Evolutionary conservation across 2,797 vertebrate species (phyloP).

Genomic region (Enoplosus armatus): DNA sequence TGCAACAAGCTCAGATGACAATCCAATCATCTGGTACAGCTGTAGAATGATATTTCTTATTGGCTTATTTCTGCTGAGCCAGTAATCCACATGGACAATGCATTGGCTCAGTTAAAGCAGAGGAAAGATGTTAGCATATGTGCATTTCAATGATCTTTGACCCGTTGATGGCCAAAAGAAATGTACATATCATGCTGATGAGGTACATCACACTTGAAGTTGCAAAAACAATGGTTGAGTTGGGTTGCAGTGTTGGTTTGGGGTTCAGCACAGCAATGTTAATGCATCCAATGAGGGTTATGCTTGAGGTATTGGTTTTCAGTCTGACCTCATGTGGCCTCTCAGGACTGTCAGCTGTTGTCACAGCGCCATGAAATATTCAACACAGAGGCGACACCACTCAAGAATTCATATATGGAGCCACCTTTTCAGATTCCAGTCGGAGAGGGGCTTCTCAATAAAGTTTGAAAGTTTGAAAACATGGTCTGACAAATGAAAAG

Average conservation of each 20-base stretch:
- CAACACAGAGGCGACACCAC: constrained; percentile 23
- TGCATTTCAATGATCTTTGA: neutral
- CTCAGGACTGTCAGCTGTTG: constrained; percentile 23
- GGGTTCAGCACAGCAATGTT: neutral
- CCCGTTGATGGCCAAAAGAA: neutral
- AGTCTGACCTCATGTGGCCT: constrained; percentile 21
- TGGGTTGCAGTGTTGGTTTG: neutral
- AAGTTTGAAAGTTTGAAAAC: neutral
- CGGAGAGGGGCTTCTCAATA: neutral
- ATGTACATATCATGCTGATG: no score
- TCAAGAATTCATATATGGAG: constrained; percentile 25
- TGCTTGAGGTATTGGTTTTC: constrained; percentile 23
- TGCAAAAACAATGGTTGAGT: neutral
- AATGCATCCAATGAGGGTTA: neutral
- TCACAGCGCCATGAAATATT: constrained; percentile 55
- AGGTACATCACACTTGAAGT: neutral
- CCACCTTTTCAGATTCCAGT: constrained; percentile 5
- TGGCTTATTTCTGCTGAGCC: constrained; percentile 20
- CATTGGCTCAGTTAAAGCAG: constrained; percentile 1
- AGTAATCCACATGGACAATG: constrained; percentile 15
- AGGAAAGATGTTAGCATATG: no score
- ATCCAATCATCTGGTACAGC: constrained; percentile 38
- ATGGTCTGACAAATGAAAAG: neutral
- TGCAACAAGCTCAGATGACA: constrained; percentile 21
- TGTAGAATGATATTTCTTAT: constrained; percentile 11